Evolutionary conservation across 92 coral and sea anemone species (phyloP).

Genomic region (Virgularia gustaviana): DNA sequence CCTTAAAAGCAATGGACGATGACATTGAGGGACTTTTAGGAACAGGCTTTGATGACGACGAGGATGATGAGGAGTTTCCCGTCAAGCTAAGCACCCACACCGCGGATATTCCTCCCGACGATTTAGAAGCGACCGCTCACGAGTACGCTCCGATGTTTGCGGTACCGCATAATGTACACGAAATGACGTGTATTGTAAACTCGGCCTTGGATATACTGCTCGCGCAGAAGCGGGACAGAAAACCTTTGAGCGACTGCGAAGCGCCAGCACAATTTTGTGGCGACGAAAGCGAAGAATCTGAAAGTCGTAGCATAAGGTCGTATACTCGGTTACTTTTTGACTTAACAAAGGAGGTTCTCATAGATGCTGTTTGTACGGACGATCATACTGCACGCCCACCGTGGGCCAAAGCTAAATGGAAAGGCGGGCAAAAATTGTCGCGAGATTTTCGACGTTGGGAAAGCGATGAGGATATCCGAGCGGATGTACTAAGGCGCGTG

Average conservation of each 20-base stretch:
- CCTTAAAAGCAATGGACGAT: conserved; percentile 16
- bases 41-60: neutral
- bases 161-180: conserved; percentile 74
- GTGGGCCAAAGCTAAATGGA: conserved; percentile 84
- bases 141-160: conserved; percentile 52
- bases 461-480: conserved; percentile 65
- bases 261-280: conserved; percentile 66
- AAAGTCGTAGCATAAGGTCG: conserved; percentile 62
- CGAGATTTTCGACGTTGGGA: conserved; percentile 63
- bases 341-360: conserved; percentile 75
- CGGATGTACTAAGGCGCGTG: conserved; percentile 74
- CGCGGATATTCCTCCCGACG: conserved; percentile 1
- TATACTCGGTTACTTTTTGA: conserved; percentile 77
- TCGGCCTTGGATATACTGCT: conserved; percentile 31
- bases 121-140: conserved; percentile 8
- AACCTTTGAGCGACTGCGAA: conserved; percentile 52
- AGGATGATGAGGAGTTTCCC: conserved; percentile 25
- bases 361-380: conserved; percentile 69
- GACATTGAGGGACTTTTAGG: conserved; percentile 33
- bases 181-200: conserved; percentile 64
- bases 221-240: conserved; percentile 56
- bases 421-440: conserved; percentile 39
- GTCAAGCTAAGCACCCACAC: conserved; percentile 1
- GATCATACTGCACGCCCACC: conserved; percentile 67
- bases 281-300: conserved; percentile 61